These are phyloP conservation scores for Acrobeloides nanus DNA, from an alignment of 2,888 invertebrate species.

Conservation along the genomic window DNA sequence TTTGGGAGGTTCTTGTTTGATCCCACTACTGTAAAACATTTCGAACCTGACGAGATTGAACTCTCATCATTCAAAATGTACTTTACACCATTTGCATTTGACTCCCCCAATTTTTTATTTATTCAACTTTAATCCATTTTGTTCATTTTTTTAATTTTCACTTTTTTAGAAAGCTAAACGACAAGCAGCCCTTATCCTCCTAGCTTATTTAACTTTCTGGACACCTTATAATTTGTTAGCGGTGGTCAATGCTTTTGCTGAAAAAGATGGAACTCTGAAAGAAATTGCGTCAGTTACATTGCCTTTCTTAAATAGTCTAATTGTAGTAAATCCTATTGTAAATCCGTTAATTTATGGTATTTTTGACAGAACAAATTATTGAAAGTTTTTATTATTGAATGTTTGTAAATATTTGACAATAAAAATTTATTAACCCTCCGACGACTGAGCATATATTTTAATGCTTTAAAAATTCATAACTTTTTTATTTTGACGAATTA, in stretches of 20 bases:
- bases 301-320: constrained; percentile 39
- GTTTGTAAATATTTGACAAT: too few species aligned
- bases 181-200: constrained; percentile 35
- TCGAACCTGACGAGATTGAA: too few species aligned
- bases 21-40: too few species aligned
- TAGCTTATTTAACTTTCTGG: constrained; percentile 46
- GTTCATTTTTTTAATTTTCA: constrained; percentile 13
- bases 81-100: not conserved
- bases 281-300: constrained; percentile 23
- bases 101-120: not conserved
- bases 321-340: constrained; percentile 42
- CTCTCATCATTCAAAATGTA: not conserved
- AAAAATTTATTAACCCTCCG: too few species aligned
- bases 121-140: constrained; percentile 5
- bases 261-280: constrained; percentile 20
- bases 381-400: too few species aligned
- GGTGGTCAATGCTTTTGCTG: constrained; percentile 30
- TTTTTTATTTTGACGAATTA: too few species aligned
- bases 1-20: too few species aligned
- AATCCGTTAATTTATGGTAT: constrained; percentile 47
- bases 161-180: constrained; percentile 27
- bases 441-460: too few species aligned
- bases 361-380: constrained; percentile 18
- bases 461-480: too few species aligned
- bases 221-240: constrained; percentile 43